Percentiles rank a stretch among this genome's conserved stretches.
phyloP scores from a whole-genome alignment of 2,113 vertebrate genomes.

The Pantherophis guttatus region DNA sequence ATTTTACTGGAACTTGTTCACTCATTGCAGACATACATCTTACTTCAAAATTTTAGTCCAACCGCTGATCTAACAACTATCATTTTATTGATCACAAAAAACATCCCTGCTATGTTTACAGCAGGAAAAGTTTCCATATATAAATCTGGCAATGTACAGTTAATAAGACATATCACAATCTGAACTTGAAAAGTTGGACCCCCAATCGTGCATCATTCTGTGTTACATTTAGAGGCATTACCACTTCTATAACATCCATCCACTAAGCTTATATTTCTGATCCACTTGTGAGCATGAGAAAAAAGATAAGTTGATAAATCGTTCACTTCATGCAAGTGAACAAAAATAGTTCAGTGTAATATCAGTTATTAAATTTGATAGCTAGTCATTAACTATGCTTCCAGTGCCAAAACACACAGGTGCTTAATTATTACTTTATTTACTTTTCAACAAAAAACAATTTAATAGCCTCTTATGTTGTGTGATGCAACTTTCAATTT shows the following conservation, averaged over 20 bases:
- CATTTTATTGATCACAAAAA: constrained; percentile 21
- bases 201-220: background rate
- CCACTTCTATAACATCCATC: background rate
- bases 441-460: constrained; percentile 1
- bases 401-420: constrained; percentile 23
- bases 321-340: background rate
- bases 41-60: background rate
- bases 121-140: background rate
- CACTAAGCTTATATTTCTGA: background rate
- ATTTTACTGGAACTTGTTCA: background rate
- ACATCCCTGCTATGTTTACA: background rate
- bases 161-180: background rate
- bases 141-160: background rate
- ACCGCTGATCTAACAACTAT: background rate
- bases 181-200: background rate
- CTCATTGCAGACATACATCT: background rate
- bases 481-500: background rate
- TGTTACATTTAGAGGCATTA: background rate
- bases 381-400: constrained; percentile 8
- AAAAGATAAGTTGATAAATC: background rate
- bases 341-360: constrained; percentile 5
- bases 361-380: constrained; percentile 21
- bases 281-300: background rate
- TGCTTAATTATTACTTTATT: constrained; percentile 7
- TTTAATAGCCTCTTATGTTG: background rate